Percentiles rank a stretch among this genome's conserved stretches.
Conservation (phyloP, 2,888 invertebrate genomes). For the Ornithoptera alexandrae region DNA sequence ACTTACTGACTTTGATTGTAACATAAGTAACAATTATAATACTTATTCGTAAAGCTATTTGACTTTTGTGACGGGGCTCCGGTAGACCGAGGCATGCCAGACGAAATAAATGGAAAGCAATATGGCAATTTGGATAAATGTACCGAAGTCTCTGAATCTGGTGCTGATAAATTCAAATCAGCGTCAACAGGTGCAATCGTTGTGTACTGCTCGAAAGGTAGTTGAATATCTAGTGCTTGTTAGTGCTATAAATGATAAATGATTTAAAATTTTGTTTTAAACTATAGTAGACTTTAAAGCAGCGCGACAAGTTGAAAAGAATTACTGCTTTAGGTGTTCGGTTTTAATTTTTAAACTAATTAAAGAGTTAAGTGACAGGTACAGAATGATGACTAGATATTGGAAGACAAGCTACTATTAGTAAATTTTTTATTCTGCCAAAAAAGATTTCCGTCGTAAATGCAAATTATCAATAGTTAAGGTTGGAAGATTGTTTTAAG, state of each 20-base stretch:
- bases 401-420: no score
- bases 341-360: no score
- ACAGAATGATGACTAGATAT: no score
- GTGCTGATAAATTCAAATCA: conserved; percentile 57
- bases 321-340: no score
- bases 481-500: no score
- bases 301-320: no score
- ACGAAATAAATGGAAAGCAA: conserved; percentile 27
- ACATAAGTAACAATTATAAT: conserved; percentile 33
- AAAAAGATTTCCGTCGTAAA: no score
- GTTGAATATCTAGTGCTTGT: neutral
- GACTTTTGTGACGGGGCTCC: conserved; percentile 35
- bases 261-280: neutral
- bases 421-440: no score
- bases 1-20: conserved; percentile 20
- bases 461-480: no score
- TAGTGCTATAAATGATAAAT: neutral
- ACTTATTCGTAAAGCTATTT: conserved; percentile 32
- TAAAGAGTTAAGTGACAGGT: no score
- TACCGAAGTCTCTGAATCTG: conserved; percentile 30
- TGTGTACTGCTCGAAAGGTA: neutral
- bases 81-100: conserved; percentile 29
- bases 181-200: conserved; percentile 24
- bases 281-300: neutral
- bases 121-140: conserved; percentile 29